Evolutionary conservation across 92 coral and sea anemone genomes (phyloP), one percentile per base, ranked within the genome.

Genomic region (Zoanthus sociatus): DNA sequence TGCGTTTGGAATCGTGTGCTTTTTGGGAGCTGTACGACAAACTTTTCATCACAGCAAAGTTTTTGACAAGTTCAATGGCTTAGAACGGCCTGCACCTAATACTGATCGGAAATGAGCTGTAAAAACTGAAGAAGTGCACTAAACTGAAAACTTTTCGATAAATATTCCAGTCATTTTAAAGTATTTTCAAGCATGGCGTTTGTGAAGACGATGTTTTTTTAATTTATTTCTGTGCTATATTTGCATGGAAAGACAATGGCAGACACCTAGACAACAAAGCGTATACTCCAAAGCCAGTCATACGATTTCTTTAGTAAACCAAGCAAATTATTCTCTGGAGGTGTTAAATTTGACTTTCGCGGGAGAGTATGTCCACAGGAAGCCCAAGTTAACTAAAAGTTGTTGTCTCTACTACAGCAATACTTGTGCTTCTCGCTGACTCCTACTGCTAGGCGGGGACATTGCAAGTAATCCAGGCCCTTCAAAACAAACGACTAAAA

Each of bases 31-130:
- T 21, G 73, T 67, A 67, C 73, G 73, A 67, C 73, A 67, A n/a
- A 67, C 73, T n/a, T 67, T 67, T 67, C 73, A 67, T 67, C 73
- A 67, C 44, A 67, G 73, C 73, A 67, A 67, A n/a, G 73, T 67
- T 67, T n/a, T 21, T n/a, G 73, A 67, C 73, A 67, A 67, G 73
- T 67, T 67, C 73, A 67, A 9, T n/a, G 73, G 33, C 73, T 67
- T 10, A 67, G 73, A 67, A 67, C 73, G 73, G 42, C 73, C 73
- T 67, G 73, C 73, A 67, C 73, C 44, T n/a, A 26, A 26, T 67
- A 67, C 73, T 67, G 73, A 21, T 67, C 42, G 73, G 73, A 67
- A 67, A 67, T 67, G 73, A 67, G 73, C 33, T n/a, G 72, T 1
- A n/a, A n/a, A n/a, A 67, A 67, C 72, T 67, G 44, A 67, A 67